Evolutionary conservation across 2,797 vertebrate species (phyloP), one percentile per base, ranked within the genome.

Genomic region (Coreius guichenoti): DNA sequence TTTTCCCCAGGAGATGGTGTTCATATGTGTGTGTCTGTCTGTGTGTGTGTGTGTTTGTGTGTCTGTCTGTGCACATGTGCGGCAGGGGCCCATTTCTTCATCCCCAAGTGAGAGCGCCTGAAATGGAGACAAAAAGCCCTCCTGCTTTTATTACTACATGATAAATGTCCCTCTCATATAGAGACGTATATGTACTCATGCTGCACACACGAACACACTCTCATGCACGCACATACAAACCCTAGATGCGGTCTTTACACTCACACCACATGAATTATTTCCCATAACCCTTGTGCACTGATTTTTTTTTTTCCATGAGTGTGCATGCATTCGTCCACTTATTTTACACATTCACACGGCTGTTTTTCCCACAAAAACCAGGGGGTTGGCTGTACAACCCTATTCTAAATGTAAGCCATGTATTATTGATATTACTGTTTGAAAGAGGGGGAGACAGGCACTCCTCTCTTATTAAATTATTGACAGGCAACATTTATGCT

Each of bases 391-490:
- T 56, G 31, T 7, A 51, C 82, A 81, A 80, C 51, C 67, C 61
- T 73, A 58, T 69, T 82, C 79, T 79, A 69, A 33, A 63, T 81
- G 75, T 63, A 17, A 69, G 54, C 9, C 67, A 84, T 88, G 78
- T 91, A 94, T 94, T 93, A 94, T 95, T 94, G 90, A 94, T 69
- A 84, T 86, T 51, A 61, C 86, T 91, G 90, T 92, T 93, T 92
- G 93, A 92, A 90, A 92, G 89, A 90, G 88, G 85, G 81, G 51
- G 63, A 83, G 90, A 90, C 87, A 84, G 87, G 51, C 85, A 29
- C 85, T 88, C 90, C 90, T 81, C 89, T 92, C 91, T 92, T 93
- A 92, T 92, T 95, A 85, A 93, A 95, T 95, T 94, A 95, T 94
- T 94, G 93, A 95, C 92, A 88, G 87, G 91, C 90, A 94, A 93